Conservation (phyloP, 2,797 vertebrate genomes). For the Hydrocynus forskahlii region DNA sequence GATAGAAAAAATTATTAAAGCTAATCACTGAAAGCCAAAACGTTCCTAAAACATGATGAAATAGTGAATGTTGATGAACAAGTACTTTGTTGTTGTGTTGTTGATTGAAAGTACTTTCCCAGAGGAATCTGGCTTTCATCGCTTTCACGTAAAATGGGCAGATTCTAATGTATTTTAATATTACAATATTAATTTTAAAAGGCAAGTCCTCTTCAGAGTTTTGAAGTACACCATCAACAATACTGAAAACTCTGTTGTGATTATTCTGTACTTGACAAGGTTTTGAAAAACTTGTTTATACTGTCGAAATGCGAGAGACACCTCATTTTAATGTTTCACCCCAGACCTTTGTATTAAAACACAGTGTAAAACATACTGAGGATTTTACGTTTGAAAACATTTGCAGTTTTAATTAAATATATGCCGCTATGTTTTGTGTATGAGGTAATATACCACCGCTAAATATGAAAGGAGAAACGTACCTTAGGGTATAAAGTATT, state of each 20-base stretch:
- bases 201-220: not conserved
- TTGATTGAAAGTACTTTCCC: conserved; percentile 11
- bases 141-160: conserved; percentile 9
- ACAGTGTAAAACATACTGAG: not conserved
- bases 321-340: conserved; percentile 3
- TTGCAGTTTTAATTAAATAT: not conserved
- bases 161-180: conserved; percentile 3
- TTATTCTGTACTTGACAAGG: conserved; percentile 1
- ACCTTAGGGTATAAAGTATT: conserved; percentile 95
- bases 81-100: not conserved
- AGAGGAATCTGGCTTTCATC: conserved; percentile 7
- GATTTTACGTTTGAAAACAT: not conserved
- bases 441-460: not conserved
- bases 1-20: not conserved
- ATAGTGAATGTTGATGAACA: conserved; percentile 1
- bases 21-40: conserved; percentile 2
- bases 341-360: not conserved
- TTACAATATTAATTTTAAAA: not conserved
- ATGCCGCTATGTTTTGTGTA: too few species aligned
- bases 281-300: conserved; percentile 14
- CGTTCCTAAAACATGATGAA: conserved; percentile 8
- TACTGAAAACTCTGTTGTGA: not conserved
- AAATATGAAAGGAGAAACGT: conserved; percentile 19
- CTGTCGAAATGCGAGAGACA: not conserved
- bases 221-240: not conserved